Evolutionary conservation across 2,888 invertebrate genomes (phyloP).

Genomic region (Callinectes sapidus): DNA sequence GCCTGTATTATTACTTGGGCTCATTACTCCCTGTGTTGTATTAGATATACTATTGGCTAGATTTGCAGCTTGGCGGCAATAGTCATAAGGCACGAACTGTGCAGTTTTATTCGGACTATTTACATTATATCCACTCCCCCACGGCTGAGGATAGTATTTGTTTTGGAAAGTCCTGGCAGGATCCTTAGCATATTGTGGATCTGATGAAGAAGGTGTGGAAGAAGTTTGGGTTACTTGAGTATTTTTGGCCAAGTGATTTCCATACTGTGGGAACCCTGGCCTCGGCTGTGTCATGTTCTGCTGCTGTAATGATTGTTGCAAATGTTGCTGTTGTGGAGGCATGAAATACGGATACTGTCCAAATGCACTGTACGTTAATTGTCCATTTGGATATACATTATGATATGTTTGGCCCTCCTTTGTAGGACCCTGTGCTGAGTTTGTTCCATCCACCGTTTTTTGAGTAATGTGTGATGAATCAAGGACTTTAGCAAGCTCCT

Average conservation of each 20-base stretch:
- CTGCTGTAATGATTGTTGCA: conserved; percentile 48
- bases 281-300: conserved; percentile 44
- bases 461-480: conserved; percentile 72
- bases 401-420: conserved; percentile 29
- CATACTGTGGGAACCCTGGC: conserved; percentile 53
- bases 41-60: conserved; percentile 40
- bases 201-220: conserved; percentile 57
- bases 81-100: conserved; percentile 66
- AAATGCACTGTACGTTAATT: conserved; percentile 48
- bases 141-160: conserved; percentile 61
- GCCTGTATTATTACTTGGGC: conserved; percentile 50
- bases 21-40: conserved; percentile 51
- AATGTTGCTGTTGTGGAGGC: conserved; percentile 60
- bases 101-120: conserved; percentile 63
- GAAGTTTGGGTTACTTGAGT: conserved; percentile 50
- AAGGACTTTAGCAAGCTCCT: conserved; percentile 88
- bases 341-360: conserved; percentile 53
- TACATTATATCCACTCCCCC: conserved; percentile 61
- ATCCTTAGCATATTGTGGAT: conserved; percentile 52
- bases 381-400: conserved; percentile 48
- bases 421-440: conserved; percentile 29
- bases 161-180: conserved; percentile 52
- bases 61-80: conserved; percentile 52
- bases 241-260: conserved; percentile 48
- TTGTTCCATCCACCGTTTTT: conserved; percentile 38